These are phyloP conservation scores for Helicolenus hilgendorfi DNA, from an alignment of 2,797 vertebrate species.

Conservation along the genomic window DNA sequence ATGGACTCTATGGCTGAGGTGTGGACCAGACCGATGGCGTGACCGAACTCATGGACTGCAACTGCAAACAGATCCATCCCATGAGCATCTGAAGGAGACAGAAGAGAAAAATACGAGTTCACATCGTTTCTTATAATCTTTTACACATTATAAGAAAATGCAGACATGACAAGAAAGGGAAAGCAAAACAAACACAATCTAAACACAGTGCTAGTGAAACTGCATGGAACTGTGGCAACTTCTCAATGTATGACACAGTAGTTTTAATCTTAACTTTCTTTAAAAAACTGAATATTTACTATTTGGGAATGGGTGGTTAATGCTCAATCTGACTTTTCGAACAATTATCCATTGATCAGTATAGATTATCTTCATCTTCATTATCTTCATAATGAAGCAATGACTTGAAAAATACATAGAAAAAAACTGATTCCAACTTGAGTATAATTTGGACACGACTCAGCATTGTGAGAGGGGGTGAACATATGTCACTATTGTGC, in stretches of 20 bases:
- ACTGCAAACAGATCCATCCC: conserved; percentile 98
- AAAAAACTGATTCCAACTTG: not conserved
- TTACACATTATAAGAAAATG: not conserved
- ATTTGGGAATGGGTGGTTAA: not conserved
- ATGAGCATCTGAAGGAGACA: conserved; percentile 89
- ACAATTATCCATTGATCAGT: not conserved
- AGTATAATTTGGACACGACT: not conserved
- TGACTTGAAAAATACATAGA: not conserved
- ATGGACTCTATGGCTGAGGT: conserved; percentile 95
- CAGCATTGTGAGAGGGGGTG: not conserved
- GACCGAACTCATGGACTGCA: conserved; percentile 97
- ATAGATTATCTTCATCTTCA: not conserved
- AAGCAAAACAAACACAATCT: not conserved
- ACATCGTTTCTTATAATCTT: not conserved
- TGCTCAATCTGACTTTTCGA: not conserved
- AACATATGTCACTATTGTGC: not conserved
- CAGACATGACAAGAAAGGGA: not conserved
- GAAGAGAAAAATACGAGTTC: not conserved
- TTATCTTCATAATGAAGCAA: not conserved
- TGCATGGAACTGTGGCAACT: not conserved
- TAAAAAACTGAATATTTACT: not conserved
- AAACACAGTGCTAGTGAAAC: not conserved
- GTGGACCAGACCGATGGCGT: conserved; percentile 96
- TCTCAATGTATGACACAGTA: not conserved
- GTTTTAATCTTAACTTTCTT: not conserved